Evolutionary conservation across 2,888 invertebrate species (phyloP), one percentile per base, ranked within the genome.

Genomic region (Gisinianus flammeolus): DNA sequence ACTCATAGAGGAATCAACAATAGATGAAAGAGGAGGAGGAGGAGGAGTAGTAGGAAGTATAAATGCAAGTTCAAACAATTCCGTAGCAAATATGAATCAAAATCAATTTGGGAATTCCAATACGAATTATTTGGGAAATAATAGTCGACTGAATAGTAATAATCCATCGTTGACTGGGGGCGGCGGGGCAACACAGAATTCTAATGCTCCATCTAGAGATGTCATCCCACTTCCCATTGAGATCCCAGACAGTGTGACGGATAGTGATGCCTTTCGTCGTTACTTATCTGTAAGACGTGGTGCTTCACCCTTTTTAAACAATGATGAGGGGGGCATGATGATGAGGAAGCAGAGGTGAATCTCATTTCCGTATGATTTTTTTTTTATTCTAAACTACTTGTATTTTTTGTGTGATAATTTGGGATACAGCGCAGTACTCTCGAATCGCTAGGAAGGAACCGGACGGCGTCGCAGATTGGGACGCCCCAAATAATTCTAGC

Each of bases 221-320:
- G 81, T 83, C 0, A 68, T 82, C 12, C 80, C 84, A 8, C 73
- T 84, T 12, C 82, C 83, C 0, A 82, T 84, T 52, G 84, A 84
- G 76, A 80, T 84, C 12, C 83, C 84, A 5, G 82, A 82, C 10
- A 35, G 54, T 16, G 81, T 83, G 12, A 79, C 81, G 0, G 83
- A 84, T 44, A 80, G 74, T 10, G 83, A 83, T 12, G 82, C 83
- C 24, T 82, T 84, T 79, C 82, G 83, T 22, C 83, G 83, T 30
- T 83, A 84, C 69, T 80, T 83, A 31, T 80, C 83, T 74, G 82
- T 83, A 82, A 82, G 82, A 79, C 79, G 81, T 16, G 82, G 81
- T 76, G 81, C 81, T 67, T 69, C 64, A 70, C 72, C 81, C 66
- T 68, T 64, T 76, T 12, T 58, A 58, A 22, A n/a, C 22, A 58